phyloP scores from a whole-genome alignment of 2,888 invertebrate species.

The Willowsia nigromaculata region DNA sequence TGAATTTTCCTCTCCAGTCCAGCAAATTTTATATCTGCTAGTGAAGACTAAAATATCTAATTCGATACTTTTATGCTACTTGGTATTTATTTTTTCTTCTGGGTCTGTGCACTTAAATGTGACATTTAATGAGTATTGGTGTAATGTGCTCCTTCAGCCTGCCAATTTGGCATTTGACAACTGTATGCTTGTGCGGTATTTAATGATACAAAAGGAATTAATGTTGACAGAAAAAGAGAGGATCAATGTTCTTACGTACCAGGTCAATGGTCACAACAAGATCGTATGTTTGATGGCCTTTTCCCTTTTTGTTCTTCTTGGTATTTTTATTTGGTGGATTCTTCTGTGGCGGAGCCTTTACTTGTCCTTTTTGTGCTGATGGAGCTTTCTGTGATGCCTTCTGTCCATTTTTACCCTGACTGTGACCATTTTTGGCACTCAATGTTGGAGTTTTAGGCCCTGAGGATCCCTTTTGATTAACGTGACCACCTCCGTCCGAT shows the following conservation, averaged over 20 bases:
- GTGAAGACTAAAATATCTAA: too few relatives aligned
- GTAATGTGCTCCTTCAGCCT: background rate
- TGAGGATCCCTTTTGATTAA: slow-evolving; percentile 86
- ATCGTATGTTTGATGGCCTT: slow-evolving; percentile 90
- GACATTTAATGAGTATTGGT: background rate
- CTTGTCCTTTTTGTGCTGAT: slow-evolving; percentile 88
- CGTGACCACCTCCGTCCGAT: slow-evolving; percentile 88
- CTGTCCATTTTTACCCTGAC: slow-evolving; percentile 80
- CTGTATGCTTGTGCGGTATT: background rate
- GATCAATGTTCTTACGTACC: slow-evolving; percentile 82
- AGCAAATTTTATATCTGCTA: too few relatives aligned
- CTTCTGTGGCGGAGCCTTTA: slow-evolving; percentile 84
- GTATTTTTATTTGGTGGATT: slow-evolving; percentile 81
- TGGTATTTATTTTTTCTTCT: background rate
- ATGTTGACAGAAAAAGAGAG: background rate
- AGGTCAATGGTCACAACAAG: slow-evolving; percentile 90
- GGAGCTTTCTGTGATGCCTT: slow-evolving; percentile 85
- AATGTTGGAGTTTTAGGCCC: slow-evolving; percentile 84
- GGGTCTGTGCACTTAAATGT: background rate
- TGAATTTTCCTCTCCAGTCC: too few relatives aligned
- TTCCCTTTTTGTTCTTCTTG: slow-evolving; percentile 87
- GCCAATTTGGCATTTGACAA: background rate
- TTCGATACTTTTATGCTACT: too few relatives aligned
- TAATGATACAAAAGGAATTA: background rate
- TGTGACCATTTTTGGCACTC: slow-evolving; percentile 77